Conservation (phyloP, 2,888 invertebrate genomes). For the Cremastobaeus sp. region DNA sequence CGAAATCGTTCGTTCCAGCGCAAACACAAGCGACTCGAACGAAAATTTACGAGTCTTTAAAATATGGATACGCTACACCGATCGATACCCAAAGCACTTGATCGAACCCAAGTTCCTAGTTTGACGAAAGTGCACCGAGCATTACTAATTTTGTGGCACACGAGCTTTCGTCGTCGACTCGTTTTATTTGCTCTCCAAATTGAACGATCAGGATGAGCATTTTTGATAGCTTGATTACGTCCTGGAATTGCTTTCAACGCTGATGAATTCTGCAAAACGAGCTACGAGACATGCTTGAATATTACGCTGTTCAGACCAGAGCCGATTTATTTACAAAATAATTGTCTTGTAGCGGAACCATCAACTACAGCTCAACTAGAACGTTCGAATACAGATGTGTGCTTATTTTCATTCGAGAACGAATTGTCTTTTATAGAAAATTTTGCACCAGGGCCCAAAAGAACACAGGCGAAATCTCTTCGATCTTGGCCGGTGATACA, state of each 20-base stretch:
- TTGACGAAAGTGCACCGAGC: slow-evolving; percentile 11
- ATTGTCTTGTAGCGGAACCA: too few relatives aligned
- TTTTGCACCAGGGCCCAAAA: too few relatives aligned
- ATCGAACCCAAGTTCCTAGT: slow-evolving; percentile 28
- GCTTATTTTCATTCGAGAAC: too few relatives aligned
- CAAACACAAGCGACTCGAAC: slow-evolving; percentile 27
- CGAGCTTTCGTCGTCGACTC: slow-evolving; percentile 1
- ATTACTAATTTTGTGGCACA: slow-evolving; percentile 32
- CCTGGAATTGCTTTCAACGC: background rate
- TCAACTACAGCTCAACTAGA: too few relatives aligned
- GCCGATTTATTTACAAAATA: too few relatives aligned
- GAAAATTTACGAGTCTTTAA: slow-evolving; percentile 34
- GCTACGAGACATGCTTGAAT: too few relatives aligned
- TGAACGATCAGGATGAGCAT: slow-evolving; percentile 11
- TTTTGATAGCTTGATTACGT: slow-evolving; percentile 19
- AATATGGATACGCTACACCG: slow-evolving; percentile 32
- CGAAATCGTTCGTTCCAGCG: background rate
- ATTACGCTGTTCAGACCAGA: too few relatives aligned
- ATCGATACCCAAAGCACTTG: slow-evolving; percentile 39
- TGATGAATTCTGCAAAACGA: too few relatives aligned
- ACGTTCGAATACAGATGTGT: too few relatives aligned
- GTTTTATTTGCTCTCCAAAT: slow-evolving; percentile 10
- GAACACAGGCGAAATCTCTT: too few relatives aligned
- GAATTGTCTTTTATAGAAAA: too few relatives aligned
- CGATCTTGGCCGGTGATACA: too few relatives aligned